Evolutionary conservation across 2,797 vertebrate genomes (phyloP), one percentile per base, ranked within the genome.

Genomic region (Sebastes iracundus): DNA sequence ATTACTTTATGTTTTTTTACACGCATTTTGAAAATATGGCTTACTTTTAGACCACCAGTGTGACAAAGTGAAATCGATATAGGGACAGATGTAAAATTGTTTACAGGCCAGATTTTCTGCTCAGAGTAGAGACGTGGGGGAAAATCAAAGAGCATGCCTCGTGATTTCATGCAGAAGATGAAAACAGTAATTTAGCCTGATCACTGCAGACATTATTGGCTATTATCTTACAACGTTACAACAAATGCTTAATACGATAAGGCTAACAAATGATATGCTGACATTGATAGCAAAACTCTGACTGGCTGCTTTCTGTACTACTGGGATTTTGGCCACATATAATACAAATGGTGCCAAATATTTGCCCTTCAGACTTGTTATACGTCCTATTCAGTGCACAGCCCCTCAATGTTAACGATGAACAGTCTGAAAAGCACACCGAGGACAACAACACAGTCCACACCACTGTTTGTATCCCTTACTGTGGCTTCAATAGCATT

Each of bases 341-440:
- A 10, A 33, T 30, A n/a, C 16, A 68, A 53, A 67, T 25, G 2
- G 52, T 55, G 52, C 42, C 63, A 56, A 52, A 67, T 25, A 73
- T 77, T 79, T 76, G 32, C 27, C 58, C 33, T 71, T 72, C 62
- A 74, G 66, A 58, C 22, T 28, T 69, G 60, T 82, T 69, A 49
- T 23, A 58, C 62, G 59, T 78, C 8, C 42, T 56, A 73, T 76
- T 75, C 53, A 63, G 32, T 18, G 49, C 53, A 56, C 33, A 20
- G 20, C 30, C 20, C 4, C 13, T 60, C 28, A 25, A 64, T 63
- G 69, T 77, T 82, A 61, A 59, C 22, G 52, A 62, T 60, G 25
- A 73, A 59, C 13, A 20, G 33, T 35, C 65, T 59, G 49, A 75
- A 77, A 83, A 75, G 66, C 18, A 7, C 73, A 64, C 35, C 32